phyloP scores from a whole-genome alignment of 1,140 invertebrate genomes.

The Mercenaria mercenaria region DNA sequence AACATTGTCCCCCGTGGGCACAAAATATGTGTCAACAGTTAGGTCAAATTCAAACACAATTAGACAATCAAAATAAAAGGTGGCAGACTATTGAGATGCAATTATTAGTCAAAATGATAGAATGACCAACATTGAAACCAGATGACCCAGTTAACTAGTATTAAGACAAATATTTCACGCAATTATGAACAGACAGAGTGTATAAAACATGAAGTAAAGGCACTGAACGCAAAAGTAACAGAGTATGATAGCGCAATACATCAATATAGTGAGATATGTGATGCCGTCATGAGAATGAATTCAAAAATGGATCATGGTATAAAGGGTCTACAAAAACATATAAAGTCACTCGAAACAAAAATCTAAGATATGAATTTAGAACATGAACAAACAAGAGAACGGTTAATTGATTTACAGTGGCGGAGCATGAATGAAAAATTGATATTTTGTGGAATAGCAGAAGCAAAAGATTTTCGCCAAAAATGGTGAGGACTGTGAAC shows the following conservation, averaged over 20 bases:
- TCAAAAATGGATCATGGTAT: background rate
- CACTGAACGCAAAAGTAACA: background rate
- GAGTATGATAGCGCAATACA: constrained; percentile 3
- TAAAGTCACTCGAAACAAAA: background rate
- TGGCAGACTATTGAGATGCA: constrained; percentile 15
- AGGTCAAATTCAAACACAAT: background rate
- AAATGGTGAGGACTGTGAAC: background rate
- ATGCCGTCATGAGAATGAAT: background rate
- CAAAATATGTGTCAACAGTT: background rate
- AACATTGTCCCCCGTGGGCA: background rate
- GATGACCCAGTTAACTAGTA: background rate
- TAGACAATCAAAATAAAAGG: background rate
- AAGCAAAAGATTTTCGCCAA: background rate
- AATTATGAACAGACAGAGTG: background rate
- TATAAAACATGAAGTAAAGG: background rate
- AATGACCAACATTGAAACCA: background rate
- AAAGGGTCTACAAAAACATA: background rate
- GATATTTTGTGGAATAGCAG: background rate
- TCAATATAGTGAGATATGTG: constrained; percentile 8
- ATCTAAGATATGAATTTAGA: background rate
- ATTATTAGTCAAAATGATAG: background rate
- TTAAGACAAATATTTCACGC: background rate
- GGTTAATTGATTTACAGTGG: background rate
- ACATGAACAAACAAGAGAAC: background rate
- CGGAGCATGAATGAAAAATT: background rate